These are phyloP conservation scores for Hiodon tergisus DNA, from an alignment of 2,113 vertebrate species.

Conservation along the genomic window DNA sequence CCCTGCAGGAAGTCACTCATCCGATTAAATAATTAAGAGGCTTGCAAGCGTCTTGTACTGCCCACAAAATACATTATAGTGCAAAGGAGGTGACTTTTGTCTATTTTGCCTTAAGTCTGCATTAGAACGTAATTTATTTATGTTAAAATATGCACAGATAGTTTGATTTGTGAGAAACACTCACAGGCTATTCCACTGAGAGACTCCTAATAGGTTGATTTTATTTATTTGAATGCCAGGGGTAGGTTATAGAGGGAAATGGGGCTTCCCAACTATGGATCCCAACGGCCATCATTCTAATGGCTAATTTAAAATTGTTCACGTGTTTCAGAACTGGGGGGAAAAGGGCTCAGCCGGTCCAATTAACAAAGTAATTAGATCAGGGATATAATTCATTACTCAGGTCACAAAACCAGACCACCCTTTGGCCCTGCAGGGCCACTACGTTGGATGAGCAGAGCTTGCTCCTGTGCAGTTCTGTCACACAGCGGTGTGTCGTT, in stretches of 20 bases:
- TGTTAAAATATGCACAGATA: neutral
- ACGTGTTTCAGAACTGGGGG: neutral
- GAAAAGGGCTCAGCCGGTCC: neutral
- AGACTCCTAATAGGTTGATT: neutral
- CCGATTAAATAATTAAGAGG: neutral
- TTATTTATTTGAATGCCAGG: neutral
- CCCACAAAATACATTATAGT: neutral
- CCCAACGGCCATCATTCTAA: neutral
- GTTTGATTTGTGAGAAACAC: too few species aligned
- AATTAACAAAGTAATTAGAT: slow-evolving; percentile 8
- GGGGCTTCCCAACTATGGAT: neutral
- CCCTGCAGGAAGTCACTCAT: slow-evolving; percentile 6
- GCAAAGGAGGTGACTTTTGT: neutral
- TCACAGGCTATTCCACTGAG: neutral
- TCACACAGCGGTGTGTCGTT: neutral
- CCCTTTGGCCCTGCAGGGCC: neutral
- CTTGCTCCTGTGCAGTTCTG: neutral
- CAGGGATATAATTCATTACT: neutral
- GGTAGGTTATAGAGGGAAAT: neutral
- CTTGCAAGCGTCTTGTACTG: neutral
- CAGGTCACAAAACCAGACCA: neutral
- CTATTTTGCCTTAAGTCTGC: neutral
- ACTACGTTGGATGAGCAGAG: neutral
- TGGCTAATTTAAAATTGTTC: neutral
- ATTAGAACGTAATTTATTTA: neutral